These are phyloP conservation scores for Macquaria australasica DNA, from an alignment of 2,113 vertebrate genomes.

Conservation along the genomic window DNA sequence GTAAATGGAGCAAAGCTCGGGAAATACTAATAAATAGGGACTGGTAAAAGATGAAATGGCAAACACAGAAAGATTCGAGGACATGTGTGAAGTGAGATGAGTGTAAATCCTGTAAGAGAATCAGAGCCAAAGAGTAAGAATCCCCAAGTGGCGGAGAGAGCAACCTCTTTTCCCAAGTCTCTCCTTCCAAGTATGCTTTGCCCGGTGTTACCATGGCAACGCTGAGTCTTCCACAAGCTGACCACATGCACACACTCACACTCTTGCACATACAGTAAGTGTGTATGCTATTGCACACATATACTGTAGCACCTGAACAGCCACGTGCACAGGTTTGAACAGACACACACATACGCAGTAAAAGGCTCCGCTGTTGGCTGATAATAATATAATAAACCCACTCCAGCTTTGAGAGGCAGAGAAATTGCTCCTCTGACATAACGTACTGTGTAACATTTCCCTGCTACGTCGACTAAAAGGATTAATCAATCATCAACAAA, in stretches of 20 bases:
- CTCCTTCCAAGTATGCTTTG: constrained; percentile 56
- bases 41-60: constrained; percentile 22
- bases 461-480: background rate
- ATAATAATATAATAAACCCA: constrained; percentile 19
- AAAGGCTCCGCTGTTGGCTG: background rate
- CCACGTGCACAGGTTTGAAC: constrained; percentile 8
- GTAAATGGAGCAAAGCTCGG: constrained; percentile 31
- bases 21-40: constrained; percentile 31
- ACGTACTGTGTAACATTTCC: background rate
- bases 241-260: constrained; percentile 47
- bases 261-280: constrained; percentile 24
- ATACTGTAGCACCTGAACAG: constrained; percentile 35
- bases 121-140: constrained; percentile 57
- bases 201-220: constrained; percentile 72
- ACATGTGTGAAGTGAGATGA: constrained; percentile 64
- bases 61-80: constrained; percentile 37
- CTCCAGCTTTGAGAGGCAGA: background rate
- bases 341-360: constrained; percentile 16
- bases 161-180: constrained; percentile 52
- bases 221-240: constrained; percentile 60
- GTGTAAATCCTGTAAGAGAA: constrained; percentile 53
- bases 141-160: constrained; percentile 56
- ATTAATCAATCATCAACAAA: background rate
- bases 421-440: constrained; percentile 8
- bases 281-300: constrained; percentile 9